Conservation (phyloP, 2,113 vertebrate species). For the Microcebus ravelobensis region DNA sequence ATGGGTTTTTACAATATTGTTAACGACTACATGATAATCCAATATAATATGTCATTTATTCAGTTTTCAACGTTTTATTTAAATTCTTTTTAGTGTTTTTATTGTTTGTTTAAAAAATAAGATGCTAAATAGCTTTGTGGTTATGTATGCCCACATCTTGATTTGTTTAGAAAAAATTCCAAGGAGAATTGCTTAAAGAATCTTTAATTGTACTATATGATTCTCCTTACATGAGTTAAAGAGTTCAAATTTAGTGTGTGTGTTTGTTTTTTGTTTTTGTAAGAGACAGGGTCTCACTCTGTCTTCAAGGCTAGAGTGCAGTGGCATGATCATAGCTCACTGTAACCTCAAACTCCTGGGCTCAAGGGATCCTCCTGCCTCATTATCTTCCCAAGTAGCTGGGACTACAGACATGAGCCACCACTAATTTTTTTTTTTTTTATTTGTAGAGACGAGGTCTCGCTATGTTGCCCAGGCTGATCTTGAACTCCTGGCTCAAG, state of each 20-base stretch:
- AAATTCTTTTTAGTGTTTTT: background rate
- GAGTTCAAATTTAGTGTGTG: background rate
- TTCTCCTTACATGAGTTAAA: conserved; percentile 4
- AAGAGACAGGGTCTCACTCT: too few species aligned
- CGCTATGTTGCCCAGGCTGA: too few species aligned
- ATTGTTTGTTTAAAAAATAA: background rate
- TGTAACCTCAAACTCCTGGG: too few species aligned
- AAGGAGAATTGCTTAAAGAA: background rate
- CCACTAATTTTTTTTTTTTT: too few species aligned
- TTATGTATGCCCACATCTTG: background rate
- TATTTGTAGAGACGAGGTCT: too few species aligned
- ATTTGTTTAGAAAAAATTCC: background rate
- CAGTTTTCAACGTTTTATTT: background rate
- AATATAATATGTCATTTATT: background rate
- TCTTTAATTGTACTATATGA: background rate
- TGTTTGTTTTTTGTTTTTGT: background rate
- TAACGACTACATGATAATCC: background rate
- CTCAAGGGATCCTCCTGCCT: too few species aligned
- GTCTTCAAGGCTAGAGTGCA: too few species aligned
- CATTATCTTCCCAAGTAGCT: too few species aligned
- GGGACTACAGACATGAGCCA: too few species aligned
- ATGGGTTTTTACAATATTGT: background rate
- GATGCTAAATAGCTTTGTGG: background rate
- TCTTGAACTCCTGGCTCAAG: too few species aligned
- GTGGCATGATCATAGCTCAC: too few species aligned